Conservation (phyloP, 2,888 invertebrate genomes). For the Thymelicus acteon region DNA sequence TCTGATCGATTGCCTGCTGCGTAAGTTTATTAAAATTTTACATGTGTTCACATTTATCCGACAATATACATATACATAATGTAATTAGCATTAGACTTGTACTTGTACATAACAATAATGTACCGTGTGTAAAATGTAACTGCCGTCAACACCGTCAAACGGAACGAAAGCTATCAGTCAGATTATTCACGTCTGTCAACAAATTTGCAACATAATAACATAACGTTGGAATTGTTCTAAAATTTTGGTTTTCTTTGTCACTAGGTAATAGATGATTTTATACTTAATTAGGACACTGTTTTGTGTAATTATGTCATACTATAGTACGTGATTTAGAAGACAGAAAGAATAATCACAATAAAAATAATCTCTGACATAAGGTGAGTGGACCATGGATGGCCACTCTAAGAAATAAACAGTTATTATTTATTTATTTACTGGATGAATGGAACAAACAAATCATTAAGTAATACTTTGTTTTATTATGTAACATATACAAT, state of each 20-base stretch:
- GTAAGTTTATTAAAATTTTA: too few relatives aligned
- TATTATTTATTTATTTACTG: too few relatives aligned
- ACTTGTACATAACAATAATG: slow-evolving; percentile 44
- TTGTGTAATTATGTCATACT: slow-evolving; percentile 7
- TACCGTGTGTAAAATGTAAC: slow-evolving; percentile 56
- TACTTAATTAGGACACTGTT: slow-evolving; percentile 11
- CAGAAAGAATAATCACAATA: not conserved
- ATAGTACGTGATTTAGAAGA: not conserved
- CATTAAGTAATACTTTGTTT: too few relatives aligned
- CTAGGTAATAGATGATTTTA: slow-evolving; percentile 4
- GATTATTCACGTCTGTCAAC: slow-evolving; percentile 73
- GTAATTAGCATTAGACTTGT: slow-evolving; percentile 44
- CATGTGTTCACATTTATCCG: too few relatives aligned
- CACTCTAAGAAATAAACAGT: too few relatives aligned
- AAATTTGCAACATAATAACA: slow-evolving; percentile 70
- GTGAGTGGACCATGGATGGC: too few relatives aligned
- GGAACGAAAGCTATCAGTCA: slow-evolving; percentile 75
- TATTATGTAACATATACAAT: too few relatives aligned
- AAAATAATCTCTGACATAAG: not conserved
- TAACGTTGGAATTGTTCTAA: slow-evolving; percentile 15
- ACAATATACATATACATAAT: not conserved
- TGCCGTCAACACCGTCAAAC: slow-evolving; percentile 58
- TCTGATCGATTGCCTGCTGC: too few relatives aligned
- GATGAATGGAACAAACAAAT: too few relatives aligned
- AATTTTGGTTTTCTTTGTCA: slow-evolving; percentile 25